phyloP scores from a whole-genome alignment of 2,113 vertebrate species.

The Phodopus roborovskii region DNA sequence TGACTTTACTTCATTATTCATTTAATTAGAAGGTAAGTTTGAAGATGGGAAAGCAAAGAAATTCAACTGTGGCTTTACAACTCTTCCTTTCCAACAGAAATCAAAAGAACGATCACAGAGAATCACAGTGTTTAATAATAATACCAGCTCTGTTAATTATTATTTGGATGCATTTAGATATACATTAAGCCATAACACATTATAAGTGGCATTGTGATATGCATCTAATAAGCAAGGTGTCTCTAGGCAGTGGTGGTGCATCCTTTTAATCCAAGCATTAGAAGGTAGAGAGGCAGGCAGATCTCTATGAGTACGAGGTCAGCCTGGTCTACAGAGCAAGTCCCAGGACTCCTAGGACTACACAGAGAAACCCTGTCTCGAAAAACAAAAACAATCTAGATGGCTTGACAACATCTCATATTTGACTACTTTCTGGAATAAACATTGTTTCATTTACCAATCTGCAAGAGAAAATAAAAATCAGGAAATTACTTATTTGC shows the following conservation, averaged over 20 bases:
- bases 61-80: conserved; percentile 63
- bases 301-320: no score
- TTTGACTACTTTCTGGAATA: conserved; percentile 77
- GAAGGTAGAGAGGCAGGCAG: not conserved
- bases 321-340: no score
- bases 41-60: not conserved
- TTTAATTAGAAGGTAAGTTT: conserved; percentile 34
- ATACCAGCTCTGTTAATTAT: conserved; percentile 86
- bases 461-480: conserved; percentile 57
- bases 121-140: conserved; percentile 85
- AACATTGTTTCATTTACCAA: conserved; percentile 76
- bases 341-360: not conserved
- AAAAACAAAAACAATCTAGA: conserved; percentile 66
- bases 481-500: conserved; percentile 53
- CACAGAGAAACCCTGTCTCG: not conserved
- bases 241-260: not conserved
- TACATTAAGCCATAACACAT: conserved; percentile 83
- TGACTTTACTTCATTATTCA: conserved; percentile 51
- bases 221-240: conserved; percentile 82
- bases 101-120: conserved; percentile 69
- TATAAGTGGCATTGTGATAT: conserved; percentile 84
- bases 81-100: conserved; percentile 40
- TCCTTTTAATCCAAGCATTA: not conserved
- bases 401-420: conserved; percentile 83
- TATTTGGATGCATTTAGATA: conserved; percentile 84